phyloP scores from a whole-genome alignment of 2,888 invertebrate genomes.

The Bombylius major region DNA sequence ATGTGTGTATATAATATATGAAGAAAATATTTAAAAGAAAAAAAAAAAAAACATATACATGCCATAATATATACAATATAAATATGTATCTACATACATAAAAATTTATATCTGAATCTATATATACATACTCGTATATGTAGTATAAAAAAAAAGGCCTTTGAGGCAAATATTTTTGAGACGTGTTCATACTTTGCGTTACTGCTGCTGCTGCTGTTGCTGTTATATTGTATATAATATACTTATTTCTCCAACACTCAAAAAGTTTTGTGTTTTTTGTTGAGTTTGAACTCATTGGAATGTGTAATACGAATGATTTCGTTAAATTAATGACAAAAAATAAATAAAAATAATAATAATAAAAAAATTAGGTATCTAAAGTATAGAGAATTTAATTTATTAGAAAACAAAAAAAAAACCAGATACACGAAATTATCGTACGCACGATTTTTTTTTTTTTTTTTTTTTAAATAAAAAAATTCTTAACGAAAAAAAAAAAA shows the following conservation, averaged over 20 bases:
- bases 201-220: neutral
- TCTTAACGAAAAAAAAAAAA: no score
- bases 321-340: conserved; percentile 2
- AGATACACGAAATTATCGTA: no score
- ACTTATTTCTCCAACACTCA: conserved; percentile 1
- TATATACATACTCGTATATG: neutral
- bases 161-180: conserved; percentile 8
- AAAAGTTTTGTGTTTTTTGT: neutral
- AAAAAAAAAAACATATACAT: neutral
- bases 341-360: neutral
- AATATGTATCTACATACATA: neutral
- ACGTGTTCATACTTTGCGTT: conserved; percentile 1
- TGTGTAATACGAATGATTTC: conserved; percentile 3
- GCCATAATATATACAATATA: neutral
- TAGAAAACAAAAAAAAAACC: no score
- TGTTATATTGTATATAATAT: neutral
- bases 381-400: no score
- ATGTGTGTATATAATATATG: no score
- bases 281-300: conserved; percentile 9
- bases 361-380: no score
- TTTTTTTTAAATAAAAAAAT: no score
- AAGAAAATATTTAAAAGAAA: neutral
- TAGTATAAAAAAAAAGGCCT: neutral
- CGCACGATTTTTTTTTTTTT: no score
- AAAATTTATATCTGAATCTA: neutral